These are phyloP conservation scores for Onychostruthus taczanowskii DNA, from an alignment of 2,113 vertebrate genomes.

Conservation along the genomic window DNA sequence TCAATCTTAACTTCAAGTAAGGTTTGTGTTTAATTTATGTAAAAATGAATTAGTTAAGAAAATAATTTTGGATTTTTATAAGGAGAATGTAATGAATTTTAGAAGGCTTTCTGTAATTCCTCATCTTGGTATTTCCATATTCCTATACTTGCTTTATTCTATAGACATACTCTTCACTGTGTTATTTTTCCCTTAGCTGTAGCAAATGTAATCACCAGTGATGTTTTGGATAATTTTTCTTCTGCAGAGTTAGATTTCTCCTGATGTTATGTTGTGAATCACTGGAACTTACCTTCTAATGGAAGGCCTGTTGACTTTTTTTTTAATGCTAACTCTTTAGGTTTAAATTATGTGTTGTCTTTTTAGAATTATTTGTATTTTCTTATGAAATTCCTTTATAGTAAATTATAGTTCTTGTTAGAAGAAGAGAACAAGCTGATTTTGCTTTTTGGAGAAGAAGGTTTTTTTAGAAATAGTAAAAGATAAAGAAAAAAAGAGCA, in stretches of 20 bases:
- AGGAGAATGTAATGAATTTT: not conserved
- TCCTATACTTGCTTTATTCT: not conserved
- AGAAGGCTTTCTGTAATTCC: not conserved
- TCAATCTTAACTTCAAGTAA: not conserved
- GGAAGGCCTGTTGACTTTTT: not conserved
- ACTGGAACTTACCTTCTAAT: not conserved
- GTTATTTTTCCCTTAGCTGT: not conserved
- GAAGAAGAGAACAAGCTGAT: not conserved
- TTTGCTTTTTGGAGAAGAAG: not conserved
- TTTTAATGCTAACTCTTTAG: not conserved
- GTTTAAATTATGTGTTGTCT: not conserved
- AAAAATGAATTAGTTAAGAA: not conserved
- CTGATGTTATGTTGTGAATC: not conserved
- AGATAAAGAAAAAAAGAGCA: not conserved
- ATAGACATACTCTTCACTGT: not conserved
- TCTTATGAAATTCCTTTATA: not conserved
- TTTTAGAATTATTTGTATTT: not conserved
- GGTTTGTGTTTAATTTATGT: not conserved
- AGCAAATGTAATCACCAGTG: not conserved
- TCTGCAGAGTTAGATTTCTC: not conserved
- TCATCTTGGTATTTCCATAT: not conserved
- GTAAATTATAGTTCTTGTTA: not conserved
- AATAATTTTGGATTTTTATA: not conserved
- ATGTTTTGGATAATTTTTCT: not conserved
- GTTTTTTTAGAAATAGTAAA: not conserved